Conservation (phyloP, 2,888 invertebrate genomes). For the Balanococcus diminutus region DNA sequence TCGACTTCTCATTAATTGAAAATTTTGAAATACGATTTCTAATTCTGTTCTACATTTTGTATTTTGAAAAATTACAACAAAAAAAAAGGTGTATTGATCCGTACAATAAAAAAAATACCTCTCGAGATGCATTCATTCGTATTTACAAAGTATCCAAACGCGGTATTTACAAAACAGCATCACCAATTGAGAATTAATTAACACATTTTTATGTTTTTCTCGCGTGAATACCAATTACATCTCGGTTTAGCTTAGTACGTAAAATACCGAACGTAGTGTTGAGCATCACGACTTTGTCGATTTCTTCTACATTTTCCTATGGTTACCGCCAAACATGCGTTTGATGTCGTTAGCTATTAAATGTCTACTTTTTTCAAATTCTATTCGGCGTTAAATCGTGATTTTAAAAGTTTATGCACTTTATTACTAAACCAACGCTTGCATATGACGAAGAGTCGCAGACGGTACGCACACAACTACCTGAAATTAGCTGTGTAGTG, state of each 20-base stretch:
- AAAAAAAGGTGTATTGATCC: too few species aligned
- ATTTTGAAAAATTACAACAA: too few species aligned
- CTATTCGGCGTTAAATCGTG: not conserved
- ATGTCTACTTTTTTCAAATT: not conserved
- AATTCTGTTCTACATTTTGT: too few species aligned
- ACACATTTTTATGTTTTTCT: slow-evolving; percentile 4
- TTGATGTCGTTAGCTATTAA: not conserved
- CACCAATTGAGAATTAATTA: not conserved
- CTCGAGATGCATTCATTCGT: too few species aligned
- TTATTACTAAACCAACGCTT: not conserved
- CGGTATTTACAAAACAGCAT: not conserved
- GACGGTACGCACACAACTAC: not conserved
- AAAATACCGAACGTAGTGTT: not conserved
- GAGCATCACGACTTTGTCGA: not conserved
- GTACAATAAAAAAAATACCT: too few species aligned
- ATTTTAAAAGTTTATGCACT: not conserved
- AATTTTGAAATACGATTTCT: too few species aligned
- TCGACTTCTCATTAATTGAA: too few species aligned
- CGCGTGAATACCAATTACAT: not conserved
- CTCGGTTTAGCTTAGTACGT: not conserved
- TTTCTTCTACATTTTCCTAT: not conserved
- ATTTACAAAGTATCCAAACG: not conserved
- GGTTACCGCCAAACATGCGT: not conserved
- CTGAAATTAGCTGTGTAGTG: not conserved
- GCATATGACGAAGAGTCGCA: not conserved